These are phyloP conservation scores for Cathartes aura DNA, from an alignment of 2,113 vertebrate genomes.

Conservation along the genomic window DNA sequence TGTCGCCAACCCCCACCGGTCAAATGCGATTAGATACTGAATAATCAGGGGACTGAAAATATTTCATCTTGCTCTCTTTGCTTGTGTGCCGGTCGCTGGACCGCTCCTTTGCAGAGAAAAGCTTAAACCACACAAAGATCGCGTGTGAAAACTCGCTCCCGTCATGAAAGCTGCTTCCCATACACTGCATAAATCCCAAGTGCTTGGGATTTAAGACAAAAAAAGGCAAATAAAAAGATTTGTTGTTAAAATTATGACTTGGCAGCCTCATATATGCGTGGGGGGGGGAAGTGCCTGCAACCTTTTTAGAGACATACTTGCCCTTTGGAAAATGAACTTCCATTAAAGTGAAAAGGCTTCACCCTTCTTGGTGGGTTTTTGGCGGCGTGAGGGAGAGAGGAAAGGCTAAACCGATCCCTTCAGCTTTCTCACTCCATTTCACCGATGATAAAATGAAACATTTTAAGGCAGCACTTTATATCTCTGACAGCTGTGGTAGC, in stretches of 20 bases:
- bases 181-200: background rate
- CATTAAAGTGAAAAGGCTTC: slow-evolving; percentile 16
- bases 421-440: background rate
- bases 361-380: background rate
- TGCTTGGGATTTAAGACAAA: background rate
- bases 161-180: background rate
- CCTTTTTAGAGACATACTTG: slow-evolving; percentile 34
- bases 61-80: background rate
- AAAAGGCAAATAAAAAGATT: slow-evolving; percentile 31
- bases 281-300: slow-evolving; percentile 16
- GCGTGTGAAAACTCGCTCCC: background rate
- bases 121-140: background rate
- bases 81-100: background rate
- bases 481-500: slow-evolving; percentile 46
- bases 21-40: background rate
- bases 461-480: background rate
- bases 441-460: background rate
- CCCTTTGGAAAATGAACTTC: slow-evolving; percentile 30
- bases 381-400: background rate
- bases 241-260: slow-evolving; percentile 46
- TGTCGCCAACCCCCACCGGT: background rate
- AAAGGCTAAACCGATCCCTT: background rate
- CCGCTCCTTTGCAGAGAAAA: background rate
- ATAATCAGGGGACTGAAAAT: background rate
- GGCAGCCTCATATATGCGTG: background rate